Conservation (phyloP, 1,140 invertebrate species). For the Ylistrum balloti region DNA sequence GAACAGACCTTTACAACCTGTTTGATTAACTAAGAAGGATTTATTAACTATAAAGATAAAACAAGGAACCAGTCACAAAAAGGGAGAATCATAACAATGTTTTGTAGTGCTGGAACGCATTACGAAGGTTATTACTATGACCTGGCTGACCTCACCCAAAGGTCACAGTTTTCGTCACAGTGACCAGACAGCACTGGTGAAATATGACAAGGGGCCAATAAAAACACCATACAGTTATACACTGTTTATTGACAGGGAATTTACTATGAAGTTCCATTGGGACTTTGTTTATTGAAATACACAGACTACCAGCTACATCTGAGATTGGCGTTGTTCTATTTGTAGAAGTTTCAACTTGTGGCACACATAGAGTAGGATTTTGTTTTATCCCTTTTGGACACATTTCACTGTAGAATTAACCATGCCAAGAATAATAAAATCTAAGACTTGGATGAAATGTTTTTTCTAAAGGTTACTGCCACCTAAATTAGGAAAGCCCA, state of each 20-base stretch:
- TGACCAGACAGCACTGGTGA: not conserved
- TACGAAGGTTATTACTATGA: not conserved
- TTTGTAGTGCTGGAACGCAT: not conserved
- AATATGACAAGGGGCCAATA: not conserved
- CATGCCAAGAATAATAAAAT: slow-evolving; percentile 1
- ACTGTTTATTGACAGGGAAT: slow-evolving; percentile 10
- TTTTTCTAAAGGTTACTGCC: not conserved
- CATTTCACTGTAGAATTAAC: not conserved
- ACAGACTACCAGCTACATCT: not conserved
- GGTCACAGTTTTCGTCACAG: not conserved
- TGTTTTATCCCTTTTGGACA: not conserved
- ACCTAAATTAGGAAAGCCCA: not conserved
- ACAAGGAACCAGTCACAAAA: not conserved
- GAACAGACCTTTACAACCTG: not conserved
- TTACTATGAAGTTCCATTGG: not conserved
- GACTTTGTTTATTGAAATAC: slow-evolving; percentile 34
- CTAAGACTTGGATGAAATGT: not conserved
- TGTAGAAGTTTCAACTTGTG: not conserved
- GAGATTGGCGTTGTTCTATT: not conserved
- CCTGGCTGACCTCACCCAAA: not conserved
- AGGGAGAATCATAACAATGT: not conserved
- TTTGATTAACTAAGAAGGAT: not conserved
- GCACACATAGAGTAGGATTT: not conserved
- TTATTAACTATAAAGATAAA: not conserved
- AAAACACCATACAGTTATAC: not conserved